Evolutionary conservation across 92 coral and sea anemone species (phyloP), one percentile per base, ranked within the genome.

Genomic region (Zoanthus sansibaricus): DNA sequence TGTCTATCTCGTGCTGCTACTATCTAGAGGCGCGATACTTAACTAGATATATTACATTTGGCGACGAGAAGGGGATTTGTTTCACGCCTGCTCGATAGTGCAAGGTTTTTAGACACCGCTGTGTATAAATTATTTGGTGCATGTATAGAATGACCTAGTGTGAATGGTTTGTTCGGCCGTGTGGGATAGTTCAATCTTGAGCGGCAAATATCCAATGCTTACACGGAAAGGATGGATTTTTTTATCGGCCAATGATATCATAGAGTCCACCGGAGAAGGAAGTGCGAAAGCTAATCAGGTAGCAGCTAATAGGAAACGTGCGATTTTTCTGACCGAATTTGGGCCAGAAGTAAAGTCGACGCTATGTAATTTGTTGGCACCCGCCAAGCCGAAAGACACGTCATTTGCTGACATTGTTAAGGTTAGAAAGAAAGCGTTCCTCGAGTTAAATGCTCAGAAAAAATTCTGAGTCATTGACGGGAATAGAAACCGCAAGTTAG

Each of bases 191-290:
- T 89, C 56, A 56, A 16, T 51, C 44, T 46, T 7, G 82, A 69
- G 11, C 76, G 77, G 3, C 88, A 92, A 59, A 87, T 82, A 52
- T 92, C 87, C 74, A 78, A 20, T n/a, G 61, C 89, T 1, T 88
- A 90, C 47, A 80, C 75, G 6, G 95, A 93, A 58, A 78, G 92
- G 73, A 79, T 86, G 86, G 93, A 90, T 71, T 59, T 87, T 83
- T 45, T 90, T 90, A 69, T 55, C 71, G 32, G 95, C 90, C 16
- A 93, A 93, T 79, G 66, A 83, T 55, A 86, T 88, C 18, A 83
- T 82, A 15, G 86, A 87, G 66, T 58, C 61, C 18, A 56, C 86
- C 11, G 93, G 93, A 47, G 88, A 79, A 49, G 90, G 73, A 42
- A 74, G 78, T 11, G 90, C 46, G 6, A 49, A 71, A 20, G 77